Percentiles rank a stretch among this genome's conserved stretches.
Evolutionary conservation across 2,113 vertebrate genomes (phyloP).

Genomic region (Candoia aspera): DNA sequence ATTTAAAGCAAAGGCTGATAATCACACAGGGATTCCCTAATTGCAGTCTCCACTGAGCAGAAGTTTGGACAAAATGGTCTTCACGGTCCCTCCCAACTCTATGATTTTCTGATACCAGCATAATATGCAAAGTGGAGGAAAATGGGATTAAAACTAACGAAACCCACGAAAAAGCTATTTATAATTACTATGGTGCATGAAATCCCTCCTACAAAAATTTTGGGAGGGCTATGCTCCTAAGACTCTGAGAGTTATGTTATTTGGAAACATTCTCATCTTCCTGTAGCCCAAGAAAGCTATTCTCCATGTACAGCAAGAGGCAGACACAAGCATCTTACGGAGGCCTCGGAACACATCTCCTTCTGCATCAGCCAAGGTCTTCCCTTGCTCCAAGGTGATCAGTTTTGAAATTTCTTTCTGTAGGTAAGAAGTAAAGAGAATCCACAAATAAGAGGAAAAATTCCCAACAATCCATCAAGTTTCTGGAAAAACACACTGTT

Average conservation of each 20-base stretch:
- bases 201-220: constrained; percentile 22
- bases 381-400: constrained; percentile 94
- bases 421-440: constrained; percentile 61
- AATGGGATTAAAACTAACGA: constrained; percentile 1
- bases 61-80: not conserved
- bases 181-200: constrained; percentile 25
- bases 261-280: constrained; percentile 43
- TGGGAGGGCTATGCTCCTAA: not conserved
- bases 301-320: constrained; percentile 36
- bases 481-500: constrained; percentile 1
- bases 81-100: not conserved
- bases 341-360: constrained; percentile 97
- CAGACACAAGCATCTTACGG: constrained; percentile 80
- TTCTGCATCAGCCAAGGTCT: constrained; percentile 95
- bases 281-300: constrained; percentile 45
- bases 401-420: constrained; percentile 94
- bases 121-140: constrained; percentile 8
- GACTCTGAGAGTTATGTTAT: constrained; percentile 18
- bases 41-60: not conserved
- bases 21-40: not conserved
- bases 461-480: not conserved
- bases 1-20: not conserved
- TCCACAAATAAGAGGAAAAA: constrained; percentile 8
- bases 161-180: not conserved
- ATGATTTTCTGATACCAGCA: not conserved